Base-by-base conservation (phyloP, 1,140 invertebrate genomes). In the Pseudomyrmex cubaensis region DNA sequence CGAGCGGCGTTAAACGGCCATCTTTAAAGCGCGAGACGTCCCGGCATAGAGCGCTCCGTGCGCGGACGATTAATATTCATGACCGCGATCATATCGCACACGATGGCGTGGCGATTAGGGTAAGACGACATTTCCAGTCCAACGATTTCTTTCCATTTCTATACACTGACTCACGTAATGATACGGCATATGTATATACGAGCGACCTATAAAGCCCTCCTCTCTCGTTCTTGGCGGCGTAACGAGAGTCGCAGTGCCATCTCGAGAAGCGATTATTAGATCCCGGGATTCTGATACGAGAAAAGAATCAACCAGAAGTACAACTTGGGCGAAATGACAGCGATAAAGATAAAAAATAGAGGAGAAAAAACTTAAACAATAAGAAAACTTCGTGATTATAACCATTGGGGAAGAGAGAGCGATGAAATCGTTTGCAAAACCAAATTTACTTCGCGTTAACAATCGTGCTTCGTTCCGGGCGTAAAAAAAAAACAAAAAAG, bases 161-260 rank as follows among this genome's bases (percentile, higher is more conserved):
- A 86, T 56, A 50, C 44, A 48, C 50, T 85, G 85, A 87, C 83
- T 87, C 85, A 85, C 66, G 83, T 85, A 82, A 86, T 74, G 82
- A 70, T 50, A 50, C 83, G 20, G 50, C 62, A 52, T 35, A 62
- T 80, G 35, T 52, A 52, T 46, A 63, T 52, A 61, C 20, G 20
- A 52, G n/a, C 82, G 57, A 78, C 82, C 74, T 84, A 84, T 69
- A 84, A 62, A 46, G 54, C 8, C 25, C 67, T 56, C 20, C 64
- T 70, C 2, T 22, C 7, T 17, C 35, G 35, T 35, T 77, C 10
- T 1, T 13, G n/a, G 20, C 17, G 20, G 35, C 5, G 17, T 59
- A 57, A 70, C 72, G 84, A 82, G 70, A 82, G 50, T 63, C 61
- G 50, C 84, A 63, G 44, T 22, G 44, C 73, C 84, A 84, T 59